phyloP scores from a whole-genome alignment of 1,140 invertebrate genomes.

The Calephelis nemesis region DNA sequence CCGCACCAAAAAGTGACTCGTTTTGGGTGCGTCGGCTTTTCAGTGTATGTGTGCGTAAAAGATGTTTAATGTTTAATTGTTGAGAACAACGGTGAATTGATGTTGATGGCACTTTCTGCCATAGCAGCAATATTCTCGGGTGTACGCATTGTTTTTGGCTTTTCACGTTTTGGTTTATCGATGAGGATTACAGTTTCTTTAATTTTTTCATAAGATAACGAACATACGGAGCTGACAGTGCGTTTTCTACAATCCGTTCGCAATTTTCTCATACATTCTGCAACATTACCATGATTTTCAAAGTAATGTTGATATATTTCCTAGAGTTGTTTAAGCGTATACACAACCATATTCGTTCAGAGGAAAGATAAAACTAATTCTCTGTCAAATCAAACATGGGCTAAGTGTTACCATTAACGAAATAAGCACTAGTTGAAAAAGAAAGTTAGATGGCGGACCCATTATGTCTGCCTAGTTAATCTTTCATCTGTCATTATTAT shows the following conservation, averaged over 20 bases:
- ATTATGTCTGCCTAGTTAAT: neutral
- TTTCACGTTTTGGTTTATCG: constrained; percentile 31
- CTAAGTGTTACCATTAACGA: constrained; percentile 18
- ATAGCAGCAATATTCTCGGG: too few species aligned
- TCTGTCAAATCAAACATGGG: constrained; percentile 24
- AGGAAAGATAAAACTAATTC: constrained; percentile 27
- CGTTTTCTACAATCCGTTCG: constrained; percentile 27
- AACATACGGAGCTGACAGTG: constrained; percentile 27
- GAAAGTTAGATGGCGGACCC: constrained; percentile 14
- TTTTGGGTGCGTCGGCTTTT: constrained; percentile 37
- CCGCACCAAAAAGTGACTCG: constrained; percentile 50
- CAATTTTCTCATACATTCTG: constrained; percentile 26
- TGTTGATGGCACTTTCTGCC: too few species aligned
- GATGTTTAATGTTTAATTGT: too few species aligned
- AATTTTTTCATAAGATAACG: constrained; percentile 25
- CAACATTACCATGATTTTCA: constrained; percentile 29
- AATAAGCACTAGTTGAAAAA: constrained; percentile 19
- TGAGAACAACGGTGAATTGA: too few species aligned
- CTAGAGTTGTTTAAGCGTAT: too few species aligned
- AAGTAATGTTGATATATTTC: constrained; percentile 25
- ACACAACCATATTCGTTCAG: too few species aligned
- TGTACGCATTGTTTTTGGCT: constrained; percentile 28
- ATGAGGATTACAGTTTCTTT: constrained; percentile 31
- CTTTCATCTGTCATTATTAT: too few species aligned
- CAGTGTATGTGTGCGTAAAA: constrained; percentile 20